Conservation (phyloP, 2,888 invertebrate species). For the Carpatolechia fugitivella region DNA sequence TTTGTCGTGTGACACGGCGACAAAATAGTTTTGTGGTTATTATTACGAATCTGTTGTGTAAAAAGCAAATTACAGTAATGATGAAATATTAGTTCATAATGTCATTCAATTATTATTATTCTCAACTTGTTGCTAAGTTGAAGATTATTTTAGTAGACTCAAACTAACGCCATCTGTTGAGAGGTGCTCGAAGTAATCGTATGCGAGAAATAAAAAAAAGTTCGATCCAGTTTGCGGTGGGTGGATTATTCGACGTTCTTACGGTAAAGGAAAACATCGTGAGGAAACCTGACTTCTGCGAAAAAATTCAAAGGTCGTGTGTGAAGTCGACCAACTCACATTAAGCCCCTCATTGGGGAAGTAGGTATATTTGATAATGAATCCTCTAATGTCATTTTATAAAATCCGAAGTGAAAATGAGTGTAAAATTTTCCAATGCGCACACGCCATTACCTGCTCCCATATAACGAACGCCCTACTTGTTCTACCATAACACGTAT, state of each 20-base stretch:
- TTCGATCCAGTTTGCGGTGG: too few species aligned
- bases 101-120: background rate
- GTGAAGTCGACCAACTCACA: too few species aligned
- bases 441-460: background rate
- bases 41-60: background rate
- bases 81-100: background rate
- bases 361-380: too few species aligned
- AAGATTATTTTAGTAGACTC: background rate
- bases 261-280: too few species aligned
- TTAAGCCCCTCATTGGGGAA: too few species aligned
- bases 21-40: slow-evolving; percentile 20
- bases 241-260: too few species aligned
- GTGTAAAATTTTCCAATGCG: too few species aligned
- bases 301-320: too few species aligned
- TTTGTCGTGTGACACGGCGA: slow-evolving; percentile 49
- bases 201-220: background rate
- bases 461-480: background rate
- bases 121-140: background rate
- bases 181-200: background rate
- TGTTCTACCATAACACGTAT: background rate
- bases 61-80: background rate
- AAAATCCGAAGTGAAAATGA: too few species aligned
- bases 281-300: too few species aligned
- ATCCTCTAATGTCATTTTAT: too few species aligned
- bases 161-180: background rate